Percentiles rank a stretch among this genome's conserved stretches.
Conservation (phyloP, 1,140 invertebrate species). For the Calosoma granatense region DNA sequence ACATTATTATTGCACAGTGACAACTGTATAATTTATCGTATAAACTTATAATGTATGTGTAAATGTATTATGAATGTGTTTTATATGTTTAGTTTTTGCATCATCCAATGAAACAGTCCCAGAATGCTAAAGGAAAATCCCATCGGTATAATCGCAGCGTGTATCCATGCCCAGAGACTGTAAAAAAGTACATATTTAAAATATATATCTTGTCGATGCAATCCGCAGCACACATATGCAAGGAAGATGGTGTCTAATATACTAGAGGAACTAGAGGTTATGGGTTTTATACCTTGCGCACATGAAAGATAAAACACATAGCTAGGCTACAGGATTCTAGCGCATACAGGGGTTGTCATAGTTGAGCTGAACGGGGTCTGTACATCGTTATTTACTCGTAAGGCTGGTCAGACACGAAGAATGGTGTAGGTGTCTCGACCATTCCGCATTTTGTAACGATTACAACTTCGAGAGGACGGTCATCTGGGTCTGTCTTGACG, state of each 20-base stretch:
- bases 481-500: slow-evolving; percentile 61
- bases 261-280: too few relatives aligned
- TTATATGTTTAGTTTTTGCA: slow-evolving; percentile 49
- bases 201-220: too few relatives aligned
- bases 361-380: neutral
- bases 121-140: slow-evolving; percentile 63
- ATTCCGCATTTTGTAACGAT: slow-evolving; percentile 55
- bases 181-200: slow-evolving; percentile 13
- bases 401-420: slow-evolving; percentile 55
- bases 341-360: neutral
- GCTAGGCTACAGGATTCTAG: neutral
- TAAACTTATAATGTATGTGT: too few relatives aligned
- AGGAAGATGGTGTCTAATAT: too few relatives aligned
- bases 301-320: too few relatives aligned
- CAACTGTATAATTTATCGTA: too few relatives aligned
- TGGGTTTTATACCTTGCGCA: too few relatives aligned
- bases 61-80: neutral
- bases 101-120: slow-evolving; percentile 66
- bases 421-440: slow-evolving; percentile 46
- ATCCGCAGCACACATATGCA: too few relatives aligned
- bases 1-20: too few relatives aligned
- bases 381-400: slow-evolving; percentile 47
- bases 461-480: slow-evolving; percentile 56
- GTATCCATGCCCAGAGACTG: slow-evolving; percentile 62
- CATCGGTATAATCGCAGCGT: slow-evolving; percentile 59